These are phyloP conservation scores for Electrophaes corylata DNA, from an alignment of 2,888 invertebrate species.

Conservation along the genomic window DNA sequence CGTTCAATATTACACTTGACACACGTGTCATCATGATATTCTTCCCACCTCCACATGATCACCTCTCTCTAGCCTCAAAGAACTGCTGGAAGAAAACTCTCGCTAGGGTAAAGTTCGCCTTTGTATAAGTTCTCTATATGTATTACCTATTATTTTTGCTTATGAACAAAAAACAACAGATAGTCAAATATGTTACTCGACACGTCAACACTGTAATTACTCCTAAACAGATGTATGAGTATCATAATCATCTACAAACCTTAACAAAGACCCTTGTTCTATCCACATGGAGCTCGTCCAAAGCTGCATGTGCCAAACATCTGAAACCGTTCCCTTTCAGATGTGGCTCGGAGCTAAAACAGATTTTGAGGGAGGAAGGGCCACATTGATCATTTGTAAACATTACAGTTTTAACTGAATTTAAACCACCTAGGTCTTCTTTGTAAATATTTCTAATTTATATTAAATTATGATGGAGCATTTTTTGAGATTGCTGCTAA, in stretches of 20 bases:
- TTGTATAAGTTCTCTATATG: too few relatives aligned
- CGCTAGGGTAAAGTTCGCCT: too few relatives aligned
- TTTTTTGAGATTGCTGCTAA: too few relatives aligned
- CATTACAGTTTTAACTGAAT: neutral
- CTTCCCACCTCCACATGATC: too few relatives aligned
- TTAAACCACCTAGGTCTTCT: too few relatives aligned
- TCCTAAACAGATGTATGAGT: constrained; percentile 21
- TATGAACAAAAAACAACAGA: neutral
- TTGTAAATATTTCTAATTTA: too few relatives aligned
- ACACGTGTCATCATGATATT: too few relatives aligned
- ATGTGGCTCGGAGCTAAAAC: constrained; percentile 29
- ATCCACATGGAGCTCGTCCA: constrained; percentile 53
- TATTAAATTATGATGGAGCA: too few relatives aligned
- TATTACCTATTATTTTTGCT: too few relatives aligned
- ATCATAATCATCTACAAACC: constrained; percentile 15
- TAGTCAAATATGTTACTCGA: neutral
- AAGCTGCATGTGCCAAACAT: constrained; percentile 64
- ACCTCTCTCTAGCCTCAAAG: too few relatives aligned
- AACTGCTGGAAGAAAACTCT: too few relatives aligned
- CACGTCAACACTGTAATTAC: constrained; percentile 9
- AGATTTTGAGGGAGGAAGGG: constrained; percentile 26
- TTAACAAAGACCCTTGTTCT: constrained; percentile 61
- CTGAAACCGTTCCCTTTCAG: constrained; percentile 54
- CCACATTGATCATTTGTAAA: neutral
- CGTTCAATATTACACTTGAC: too few relatives aligned